Evolutionary conservation across 2,797 vertebrate species (phyloP).

Genomic region (Phoebastria nigripes): DNA sequence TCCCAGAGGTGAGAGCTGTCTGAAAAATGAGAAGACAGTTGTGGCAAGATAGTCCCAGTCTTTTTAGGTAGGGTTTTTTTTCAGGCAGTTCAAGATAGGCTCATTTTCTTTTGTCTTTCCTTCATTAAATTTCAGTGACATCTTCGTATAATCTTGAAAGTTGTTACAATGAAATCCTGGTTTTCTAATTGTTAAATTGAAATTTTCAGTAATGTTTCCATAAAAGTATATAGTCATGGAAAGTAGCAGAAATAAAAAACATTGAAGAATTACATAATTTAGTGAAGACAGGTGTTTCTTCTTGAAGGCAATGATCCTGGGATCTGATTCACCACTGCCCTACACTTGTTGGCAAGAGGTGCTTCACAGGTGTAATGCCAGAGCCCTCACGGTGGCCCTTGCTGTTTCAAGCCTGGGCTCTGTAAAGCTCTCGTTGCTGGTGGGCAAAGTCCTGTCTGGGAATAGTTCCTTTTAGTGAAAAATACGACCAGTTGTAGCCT

Average conservation of each 20-base stretch:
- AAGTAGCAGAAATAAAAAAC: not conserved
- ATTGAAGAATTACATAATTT: not conserved
- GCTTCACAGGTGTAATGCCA: not conserved
- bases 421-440: not conserved
- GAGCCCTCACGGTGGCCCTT: not conserved
- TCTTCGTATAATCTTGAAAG: not conserved
- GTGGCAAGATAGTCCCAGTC: not conserved
- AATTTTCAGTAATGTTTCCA: not conserved
- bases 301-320: not conserved
- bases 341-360: not conserved
- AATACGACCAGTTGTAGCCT: not conserved
- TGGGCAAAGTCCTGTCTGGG: not conserved
- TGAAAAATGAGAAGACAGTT: not conserved
- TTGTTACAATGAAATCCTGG: not conserved
- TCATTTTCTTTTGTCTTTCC: not conserved
- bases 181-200: not conserved
- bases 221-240: not conserved
- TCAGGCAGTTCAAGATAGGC: not conserved
- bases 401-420: not conserved
- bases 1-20: not conserved
- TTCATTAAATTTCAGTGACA: not conserved
- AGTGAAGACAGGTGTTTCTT: not conserved
- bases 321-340: not conserved
- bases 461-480: not conserved
- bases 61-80: not conserved